Base-by-base conservation (phyloP, 2,113 vertebrate species). In the Periophthalmus modestus region DNA sequence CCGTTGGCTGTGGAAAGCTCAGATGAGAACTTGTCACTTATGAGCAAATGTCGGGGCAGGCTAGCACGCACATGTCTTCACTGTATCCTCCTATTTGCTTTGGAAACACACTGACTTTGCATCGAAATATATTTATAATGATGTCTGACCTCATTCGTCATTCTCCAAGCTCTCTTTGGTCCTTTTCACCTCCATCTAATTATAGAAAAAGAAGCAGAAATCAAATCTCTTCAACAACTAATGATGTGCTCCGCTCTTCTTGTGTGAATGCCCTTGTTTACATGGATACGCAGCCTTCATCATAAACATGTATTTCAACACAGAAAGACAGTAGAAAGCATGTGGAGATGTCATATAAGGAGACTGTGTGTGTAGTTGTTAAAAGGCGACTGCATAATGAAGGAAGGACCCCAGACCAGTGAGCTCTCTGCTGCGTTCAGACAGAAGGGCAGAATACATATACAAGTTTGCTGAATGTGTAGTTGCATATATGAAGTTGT, bases 331-430 rank as follows among this genome's bases (percentile, higher is more conserved):
- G 62, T 65, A 18, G 57, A 59, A 62, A 62, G 28, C 28, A 34
- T 62, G 59, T 34, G 68, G 48, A 54, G 19, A 36, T 61, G 69
- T 78, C 80, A 82, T 82, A 88, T 71, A 68, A 85, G 82, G 74
- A 59, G 54, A 82, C 78, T 74, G 18, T 86, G 83, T 76, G 7
- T 80, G 88, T 85, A 76, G 83, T 85, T 89, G 82, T 90, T 90
- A 88, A 91, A 89, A 88, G 82, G 85, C 88, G 85, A 80, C 81
- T 82, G 83, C 80, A 86, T 74, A 88, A 75, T 62, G 59, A 62
- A 62, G 28, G 28, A 62, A 62, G 59, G 16, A 34, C 59, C 62
- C 34, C 62, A 43, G 34, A 39, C 62, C 68, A 77, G 81, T 89
- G 89, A 89, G 88, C 90, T 89, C 90, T 87, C 85, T 78, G 74